These are phyloP conservation scores for Oreochromis mossambicus DNA, from an alignment of 2,797 vertebrate species.

Conservation along the genomic window DNA sequence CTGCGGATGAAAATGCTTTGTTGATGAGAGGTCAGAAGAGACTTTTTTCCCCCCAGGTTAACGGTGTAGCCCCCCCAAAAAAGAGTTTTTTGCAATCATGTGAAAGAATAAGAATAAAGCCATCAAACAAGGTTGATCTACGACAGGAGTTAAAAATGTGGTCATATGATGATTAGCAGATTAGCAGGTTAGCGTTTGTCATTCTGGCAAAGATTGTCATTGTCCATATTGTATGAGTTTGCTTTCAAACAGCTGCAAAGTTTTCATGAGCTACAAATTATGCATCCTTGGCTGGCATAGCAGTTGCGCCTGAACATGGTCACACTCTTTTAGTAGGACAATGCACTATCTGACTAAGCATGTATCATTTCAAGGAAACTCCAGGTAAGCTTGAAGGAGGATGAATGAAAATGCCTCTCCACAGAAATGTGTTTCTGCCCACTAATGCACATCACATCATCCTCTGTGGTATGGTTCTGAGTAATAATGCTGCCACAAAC, in stretches of 20 bases:
- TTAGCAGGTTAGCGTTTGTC: background rate
- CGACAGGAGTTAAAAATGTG: background rate
- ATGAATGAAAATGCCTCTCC: background rate
- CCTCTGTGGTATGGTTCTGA: background rate
- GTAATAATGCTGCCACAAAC: slow-evolving; percentile 14
- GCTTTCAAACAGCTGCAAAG: background rate
- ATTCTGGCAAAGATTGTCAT: background rate
- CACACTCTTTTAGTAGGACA: background rate
- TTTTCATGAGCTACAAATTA: background rate
- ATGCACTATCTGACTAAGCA: background rate
- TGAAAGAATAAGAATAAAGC: background rate
- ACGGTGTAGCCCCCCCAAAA: background rate
- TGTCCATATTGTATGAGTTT: background rate
- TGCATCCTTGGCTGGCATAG: background rate
- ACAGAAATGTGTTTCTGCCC: background rate
- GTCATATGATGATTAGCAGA: background rate
- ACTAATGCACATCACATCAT: background rate
- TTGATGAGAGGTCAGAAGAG: slow-evolving; percentile 38
- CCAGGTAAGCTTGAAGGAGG: background rate
- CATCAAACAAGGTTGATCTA: background rate
- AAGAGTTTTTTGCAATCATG: background rate
- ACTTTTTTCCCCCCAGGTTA: background rate
- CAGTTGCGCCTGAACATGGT: background rate
- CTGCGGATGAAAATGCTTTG: slow-evolving; percentile 25
- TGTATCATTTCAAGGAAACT: slow-evolving; percentile 6